Evolutionary conservation across 2,113 vertebrate species (phyloP).

Genomic region (Petroica traversi): DNA sequence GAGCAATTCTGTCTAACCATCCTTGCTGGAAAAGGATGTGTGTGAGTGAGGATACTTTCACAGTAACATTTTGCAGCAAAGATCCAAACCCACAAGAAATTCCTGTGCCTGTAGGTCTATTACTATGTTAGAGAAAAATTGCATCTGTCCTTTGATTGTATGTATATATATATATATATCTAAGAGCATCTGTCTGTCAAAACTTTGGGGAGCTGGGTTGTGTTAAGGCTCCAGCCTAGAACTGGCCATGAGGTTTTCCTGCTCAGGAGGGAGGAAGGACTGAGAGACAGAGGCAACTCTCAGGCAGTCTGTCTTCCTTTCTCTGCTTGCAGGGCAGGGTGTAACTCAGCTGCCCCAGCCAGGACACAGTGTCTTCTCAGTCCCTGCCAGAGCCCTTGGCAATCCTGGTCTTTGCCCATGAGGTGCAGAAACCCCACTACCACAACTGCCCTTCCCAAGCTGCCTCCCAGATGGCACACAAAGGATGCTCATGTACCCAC

Average conservation of each 20-base stretch:
- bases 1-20: neutral
- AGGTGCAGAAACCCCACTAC: neutral
- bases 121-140: neutral
- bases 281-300: neutral
- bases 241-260: neutral
- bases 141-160: neutral
- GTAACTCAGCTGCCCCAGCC: neutral
- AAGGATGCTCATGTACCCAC: neutral
- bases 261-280: neutral
- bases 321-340: neutral
- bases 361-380: neutral
- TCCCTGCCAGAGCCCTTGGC: neutral
- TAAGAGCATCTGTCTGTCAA: neutral
- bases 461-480: neutral
- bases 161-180: no score
- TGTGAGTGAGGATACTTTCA: accelerated
- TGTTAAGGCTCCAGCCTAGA: neutral
- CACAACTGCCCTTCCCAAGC: neutral
- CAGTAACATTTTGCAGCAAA: neutral
- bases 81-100: constrained; percentile 35
- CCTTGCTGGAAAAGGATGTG: neutral
- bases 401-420: neutral
- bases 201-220: neutral
- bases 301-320: neutral
- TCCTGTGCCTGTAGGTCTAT: neutral